phyloP scores from a whole-genome alignment of 1,140 invertebrate species.

The Ostrea edulis region DNA sequence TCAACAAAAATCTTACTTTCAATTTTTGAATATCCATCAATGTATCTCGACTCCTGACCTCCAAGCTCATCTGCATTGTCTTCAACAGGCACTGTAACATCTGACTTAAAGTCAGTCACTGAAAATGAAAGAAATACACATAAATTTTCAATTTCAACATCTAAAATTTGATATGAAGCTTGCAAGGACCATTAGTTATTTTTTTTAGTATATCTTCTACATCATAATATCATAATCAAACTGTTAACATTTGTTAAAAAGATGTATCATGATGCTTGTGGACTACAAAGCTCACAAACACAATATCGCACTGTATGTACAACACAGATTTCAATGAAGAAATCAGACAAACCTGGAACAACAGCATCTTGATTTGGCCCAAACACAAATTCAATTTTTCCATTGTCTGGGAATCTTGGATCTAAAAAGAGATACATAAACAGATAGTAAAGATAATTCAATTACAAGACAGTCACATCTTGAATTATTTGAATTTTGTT shows the following conservation, averaged over 20 bases:
- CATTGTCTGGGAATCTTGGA: slow-evolving; percentile 82
- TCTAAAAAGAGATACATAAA: slow-evolving; percentile 75
- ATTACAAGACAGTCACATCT: neutral
- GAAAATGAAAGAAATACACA: slow-evolving; percentile 45
- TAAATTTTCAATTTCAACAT: neutral
- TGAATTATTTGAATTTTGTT: neutral
- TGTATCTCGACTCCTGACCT: slow-evolving; percentile 85
- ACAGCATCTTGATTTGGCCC: slow-evolving; percentile 80
- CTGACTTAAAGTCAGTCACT: slow-evolving; percentile 76
- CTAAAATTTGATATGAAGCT: neutral
- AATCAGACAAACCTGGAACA: slow-evolving; percentile 69
- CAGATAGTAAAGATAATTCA: neutral
- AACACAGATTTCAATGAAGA: neutral
- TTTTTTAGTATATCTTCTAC: neutral
- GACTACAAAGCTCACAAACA: neutral
- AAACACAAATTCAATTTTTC: slow-evolving; percentile 91
- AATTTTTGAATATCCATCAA: slow-evolving; percentile 23
- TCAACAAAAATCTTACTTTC: slow-evolving; percentile 27
- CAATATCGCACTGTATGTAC: neutral
- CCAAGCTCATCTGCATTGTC: slow-evolving; percentile 86
- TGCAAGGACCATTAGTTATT: neutral
- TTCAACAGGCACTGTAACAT: slow-evolving; percentile 77
- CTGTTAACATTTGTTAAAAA: neutral
- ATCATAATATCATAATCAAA: neutral
- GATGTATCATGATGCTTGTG: neutral